A percentile compares a stretch with the other conserved stretches of the same genome.
Evolutionary conservation across 1,140 invertebrate genomes (phyloP).

Genomic region (Paramacrobiotus metropolitanus): DNA sequence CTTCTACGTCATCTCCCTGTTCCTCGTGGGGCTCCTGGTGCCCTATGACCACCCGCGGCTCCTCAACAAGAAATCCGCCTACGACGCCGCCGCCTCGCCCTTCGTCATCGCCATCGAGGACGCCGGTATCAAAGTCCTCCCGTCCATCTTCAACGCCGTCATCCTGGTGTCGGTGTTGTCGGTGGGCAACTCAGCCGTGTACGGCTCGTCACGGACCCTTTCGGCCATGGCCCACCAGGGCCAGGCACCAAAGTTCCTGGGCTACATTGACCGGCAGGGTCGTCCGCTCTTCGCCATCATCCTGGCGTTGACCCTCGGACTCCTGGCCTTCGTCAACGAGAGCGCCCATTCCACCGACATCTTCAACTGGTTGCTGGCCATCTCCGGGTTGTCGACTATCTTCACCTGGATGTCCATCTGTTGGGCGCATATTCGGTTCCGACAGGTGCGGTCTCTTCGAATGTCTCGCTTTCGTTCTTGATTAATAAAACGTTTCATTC

Average conservation of each 20-base stretch:
- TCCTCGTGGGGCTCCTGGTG: conserved; percentile 3
- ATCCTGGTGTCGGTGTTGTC: conserved; percentile 1
- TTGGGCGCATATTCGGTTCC: not conserved
- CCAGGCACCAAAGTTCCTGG: not conserved
- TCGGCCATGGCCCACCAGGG: not conserved
- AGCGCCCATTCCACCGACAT: not conserved
- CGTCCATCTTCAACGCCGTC: conserved; percentile 3
- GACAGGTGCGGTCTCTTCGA: too few relatives aligned
- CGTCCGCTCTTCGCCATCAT: conserved; percentile 1
- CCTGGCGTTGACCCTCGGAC: not conserved
- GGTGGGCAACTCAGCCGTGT: not conserved
- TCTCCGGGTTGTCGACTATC: conserved; percentile 1
- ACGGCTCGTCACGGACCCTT: not conserved
- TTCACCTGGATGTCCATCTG: conserved; percentile 4
- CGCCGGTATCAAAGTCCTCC: conserved; percentile 4
- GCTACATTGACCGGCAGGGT: not conserved
- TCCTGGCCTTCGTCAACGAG: not conserved
- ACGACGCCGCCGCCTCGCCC: conserved; percentile 1
- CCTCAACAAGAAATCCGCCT: not conserved
- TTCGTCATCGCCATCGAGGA: not conserved
- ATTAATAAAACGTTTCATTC: too few relatives aligned
- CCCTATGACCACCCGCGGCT: conserved; percentile 7
- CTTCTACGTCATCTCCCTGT: conserved; percentile 4
- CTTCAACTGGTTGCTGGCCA: not conserved
- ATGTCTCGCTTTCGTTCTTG: too few relatives aligned